Conservation (phyloP, 1,140 invertebrate species). For the Orussus abietinus region DNA sequence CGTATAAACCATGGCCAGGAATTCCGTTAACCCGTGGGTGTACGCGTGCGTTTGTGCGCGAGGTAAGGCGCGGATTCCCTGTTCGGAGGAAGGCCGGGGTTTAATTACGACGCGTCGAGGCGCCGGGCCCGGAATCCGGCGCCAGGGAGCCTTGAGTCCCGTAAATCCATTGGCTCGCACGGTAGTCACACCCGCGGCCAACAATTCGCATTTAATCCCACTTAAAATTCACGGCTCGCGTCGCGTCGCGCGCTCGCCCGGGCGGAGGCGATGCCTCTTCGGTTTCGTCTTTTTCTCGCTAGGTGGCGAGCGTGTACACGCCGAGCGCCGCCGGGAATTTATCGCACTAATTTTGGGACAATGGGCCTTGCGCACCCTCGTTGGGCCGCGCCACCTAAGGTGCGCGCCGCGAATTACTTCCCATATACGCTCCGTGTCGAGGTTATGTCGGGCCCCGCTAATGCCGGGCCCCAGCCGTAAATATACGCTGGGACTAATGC, state of each 20-base stretch:
- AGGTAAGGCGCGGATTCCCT: too few species aligned
- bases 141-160: not conserved
- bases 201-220: constrained; percentile 16
- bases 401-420: constrained; percentile 33
- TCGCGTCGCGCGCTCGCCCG: constrained; percentile 2
- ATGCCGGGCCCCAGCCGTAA: constrained; percentile 32
- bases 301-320: constrained; percentile 9
- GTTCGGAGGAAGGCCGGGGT: too few species aligned
- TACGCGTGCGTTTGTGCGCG: too few species aligned
- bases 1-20: too few species aligned
- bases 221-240: constrained; percentile 16
- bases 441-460: constrained; percentile 26
- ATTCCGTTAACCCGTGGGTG: too few species aligned
- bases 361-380: constrained; percentile 13
- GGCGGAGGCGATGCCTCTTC: not conserved
- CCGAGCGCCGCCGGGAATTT: constrained; percentile 21
- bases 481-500: constrained; percentile 40
- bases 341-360: constrained; percentile 41
- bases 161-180: not conserved
- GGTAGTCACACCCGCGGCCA: constrained; percentile 1
- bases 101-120: not conserved
- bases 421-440: constrained; percentile 33
- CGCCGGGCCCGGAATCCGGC: too few species aligned
- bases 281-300: not conserved
- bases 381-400: constrained; percentile 1